Conservation (phyloP, 2,888 invertebrate species). For the Acanthosepion lycidas region DNA sequence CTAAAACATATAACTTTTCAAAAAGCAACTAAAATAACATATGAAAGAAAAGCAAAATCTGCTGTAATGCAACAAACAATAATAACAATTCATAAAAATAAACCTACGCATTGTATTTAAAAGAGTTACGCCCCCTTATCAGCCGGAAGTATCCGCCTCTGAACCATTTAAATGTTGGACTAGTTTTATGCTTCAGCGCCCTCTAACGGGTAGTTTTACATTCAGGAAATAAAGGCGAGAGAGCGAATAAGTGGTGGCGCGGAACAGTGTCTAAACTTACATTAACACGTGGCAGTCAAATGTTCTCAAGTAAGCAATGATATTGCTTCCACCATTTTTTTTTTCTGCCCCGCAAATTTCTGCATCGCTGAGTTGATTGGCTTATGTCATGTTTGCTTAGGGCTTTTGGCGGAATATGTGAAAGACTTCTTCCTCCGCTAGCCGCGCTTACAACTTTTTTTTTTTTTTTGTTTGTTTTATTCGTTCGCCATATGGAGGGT, state of each 20-base stretch:
- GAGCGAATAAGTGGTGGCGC: background rate
- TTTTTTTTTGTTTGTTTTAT: background rate
- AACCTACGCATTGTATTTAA: background rate
- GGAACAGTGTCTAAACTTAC: background rate
- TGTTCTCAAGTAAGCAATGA: background rate
- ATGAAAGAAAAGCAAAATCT: no score
- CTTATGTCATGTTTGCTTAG: conserved; percentile 20
- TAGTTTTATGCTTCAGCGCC: background rate
- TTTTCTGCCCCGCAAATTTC: background rate
- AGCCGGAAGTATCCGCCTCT: background rate
- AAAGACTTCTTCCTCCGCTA: background rate
- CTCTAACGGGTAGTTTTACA: background rate
- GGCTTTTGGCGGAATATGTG: background rate
- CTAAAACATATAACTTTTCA: no score
- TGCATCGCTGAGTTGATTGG: background rate
- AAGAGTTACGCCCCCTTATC: background rate
- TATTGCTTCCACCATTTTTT: background rate
- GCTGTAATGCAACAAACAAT: no score
- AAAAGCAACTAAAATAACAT: no score
- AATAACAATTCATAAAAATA: no score
- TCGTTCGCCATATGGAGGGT: background rate
- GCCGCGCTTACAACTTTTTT: background rate
- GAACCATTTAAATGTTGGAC: background rate
- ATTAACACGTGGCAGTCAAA: conserved; percentile 7
- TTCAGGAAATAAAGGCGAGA: background rate